Evolutionary conservation across 53 echinoderm and acorn worm genomes (phyloP).

Genomic region (Glandiceps talaboti): DNA sequence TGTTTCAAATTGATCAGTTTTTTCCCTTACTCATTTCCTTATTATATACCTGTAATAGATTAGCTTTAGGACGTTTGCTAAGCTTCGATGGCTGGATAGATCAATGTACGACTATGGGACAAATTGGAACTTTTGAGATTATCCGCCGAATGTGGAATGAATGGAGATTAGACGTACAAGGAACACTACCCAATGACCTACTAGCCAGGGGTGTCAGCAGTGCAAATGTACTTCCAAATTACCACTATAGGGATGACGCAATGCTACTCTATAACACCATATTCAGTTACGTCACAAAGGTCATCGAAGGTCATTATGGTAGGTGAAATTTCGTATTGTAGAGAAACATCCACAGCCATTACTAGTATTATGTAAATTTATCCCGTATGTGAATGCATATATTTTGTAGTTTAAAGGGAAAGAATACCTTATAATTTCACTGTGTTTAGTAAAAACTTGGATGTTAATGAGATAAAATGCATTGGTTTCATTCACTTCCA

Average conservation of each 20-base stretch:
- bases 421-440: too few species aligned
- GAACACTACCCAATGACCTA: slow-evolving; percentile 56
- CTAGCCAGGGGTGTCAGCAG: slow-evolving; percentile 57
- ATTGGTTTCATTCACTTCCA: too few species aligned
- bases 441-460: too few species aligned
- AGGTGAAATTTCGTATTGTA: too few species aligned
- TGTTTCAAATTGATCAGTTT: too few species aligned
- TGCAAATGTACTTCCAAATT: slow-evolving; percentile 46
- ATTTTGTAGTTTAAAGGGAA: too few species aligned
- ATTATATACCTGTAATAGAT: too few species aligned
- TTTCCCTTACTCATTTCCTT: too few species aligned
- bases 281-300: slow-evolving; percentile 17
- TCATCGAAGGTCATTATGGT: slow-evolving; percentile 19
- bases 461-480: too few species aligned
- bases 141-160: slow-evolving; percentile 24
- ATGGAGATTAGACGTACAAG: slow-evolving; percentile 63
- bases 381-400: not conserved
- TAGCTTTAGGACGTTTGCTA: slow-evolving; percentile 25
- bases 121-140: slow-evolving; percentile 45
- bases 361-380: too few species aligned
- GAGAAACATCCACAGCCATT: too few species aligned
- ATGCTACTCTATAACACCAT: slow-evolving; percentile 48
- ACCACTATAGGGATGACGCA: slow-evolving; percentile 82
- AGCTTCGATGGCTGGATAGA: slow-evolving; percentile 53
- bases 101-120: slow-evolving; percentile 55